Evolutionary conservation across 2,888 invertebrate species (phyloP), one percentile per base, ranked within the genome.

Genomic region (Harpalus rufipes): DNA sequence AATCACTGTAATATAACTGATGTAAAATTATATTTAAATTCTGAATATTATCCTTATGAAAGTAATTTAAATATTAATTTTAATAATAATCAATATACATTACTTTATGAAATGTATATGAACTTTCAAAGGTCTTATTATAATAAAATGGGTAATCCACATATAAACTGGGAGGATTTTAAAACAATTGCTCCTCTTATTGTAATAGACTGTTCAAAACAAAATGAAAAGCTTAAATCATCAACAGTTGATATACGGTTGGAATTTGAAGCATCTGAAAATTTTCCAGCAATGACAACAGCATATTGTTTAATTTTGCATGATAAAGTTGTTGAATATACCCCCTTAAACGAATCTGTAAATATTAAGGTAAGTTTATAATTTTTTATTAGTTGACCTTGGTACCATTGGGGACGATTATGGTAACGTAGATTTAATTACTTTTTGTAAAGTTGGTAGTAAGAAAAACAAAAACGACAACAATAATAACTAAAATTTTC

Each of bases 71-170:
- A 85, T 68, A 25, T 80, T 12, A 80, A 80, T 80, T 80, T 85
- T 80, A 8, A 39, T 25, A 14, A 51, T n/a, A 65, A 80, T 32
- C 51, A 80, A 25, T 68, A 85, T 39, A 32, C 56, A 44, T 58
- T 51, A 21, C 32, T 80, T 25, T 85, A 81, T 80, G 32, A 85
- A 25, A 56, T 80, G 58, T 85, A 65, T 56, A 51, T 7, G 12
- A 7, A 21, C 7, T 85, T 85, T 85, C 80, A 85, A 65, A 39
- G 8, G n/a, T 59, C 25, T 12, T 80, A 85, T 68, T 85, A 80
- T 68, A 10, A 32, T 21, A 90, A 89, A 90, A 87, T 89, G 90
- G 89, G 89, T 88, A 39, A 14, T 68, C 68, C 68, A 7, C 1
- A 39, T 14, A 14, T 68, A 68, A 68, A 39, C 25, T 39, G 68